Base-by-base conservation (phyloP, 2,113 vertebrate genomes). In the Danionella cerebrum region DNA sequence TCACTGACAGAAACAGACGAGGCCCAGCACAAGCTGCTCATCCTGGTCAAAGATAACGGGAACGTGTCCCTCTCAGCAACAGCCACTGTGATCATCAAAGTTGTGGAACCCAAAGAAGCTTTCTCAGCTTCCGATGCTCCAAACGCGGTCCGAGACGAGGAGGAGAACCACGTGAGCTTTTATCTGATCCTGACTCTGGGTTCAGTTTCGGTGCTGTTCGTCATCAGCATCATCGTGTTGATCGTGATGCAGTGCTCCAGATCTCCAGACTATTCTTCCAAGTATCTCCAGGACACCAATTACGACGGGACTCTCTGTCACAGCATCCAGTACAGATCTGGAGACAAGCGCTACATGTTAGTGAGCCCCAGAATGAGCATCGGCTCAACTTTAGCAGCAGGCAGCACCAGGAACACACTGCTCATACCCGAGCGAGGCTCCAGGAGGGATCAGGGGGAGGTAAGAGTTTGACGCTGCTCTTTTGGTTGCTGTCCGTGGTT, bases 301-400 rank as follows among this genome's bases (percentile, higher is more conserved):
- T 71, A 71, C 16, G 69, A 71, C 5, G 69, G 69, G 35, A 69
- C 69, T 31, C 33, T 71, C 31, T 68, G 74, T 50, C 65, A 76
- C 66, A 76, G 74, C 58, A 74, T 77, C 25, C 75, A 73, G 57
- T 77, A 82, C 67, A 73, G 78, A 71, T 79, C 79, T 39, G 79
- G 71, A 71, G 77, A 83, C 64, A 79, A 77, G 65, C 63, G 64
- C 0, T 79, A 80, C 70, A 80, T 82, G 78, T 67, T 82, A 62
- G 78, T 82, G 70, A 68, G 76, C 59, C 78, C 80, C 39, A 78
- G 78, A 58, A 80, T 75, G 76, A 80, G 76, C 48, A 66, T 76
- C 14, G 80, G 78, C 33, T 78, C 80, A 41, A 73, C 73, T 54
- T 67, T 73, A 22, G 70, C 41, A 10, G 48, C 69, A 3, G 70